Conservation (phyloP, 2,888 invertebrate species). For the Nezara viridula region DNA sequence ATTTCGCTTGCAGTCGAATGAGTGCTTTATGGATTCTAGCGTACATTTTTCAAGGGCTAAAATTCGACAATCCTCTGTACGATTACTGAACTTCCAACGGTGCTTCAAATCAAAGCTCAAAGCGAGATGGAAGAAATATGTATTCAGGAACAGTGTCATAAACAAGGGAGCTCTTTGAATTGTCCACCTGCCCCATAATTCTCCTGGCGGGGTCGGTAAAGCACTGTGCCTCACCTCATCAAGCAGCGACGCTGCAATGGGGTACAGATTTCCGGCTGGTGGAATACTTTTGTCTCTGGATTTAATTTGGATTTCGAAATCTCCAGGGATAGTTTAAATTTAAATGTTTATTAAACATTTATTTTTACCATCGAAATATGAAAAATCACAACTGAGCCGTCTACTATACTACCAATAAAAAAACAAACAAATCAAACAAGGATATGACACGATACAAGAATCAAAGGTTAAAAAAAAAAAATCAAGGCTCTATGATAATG, state of each 20-base stretch:
- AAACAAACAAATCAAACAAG: too few species aligned
- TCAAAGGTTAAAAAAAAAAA: too few species aligned
- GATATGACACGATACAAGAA: too few species aligned
- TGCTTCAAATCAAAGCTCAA: neutral
- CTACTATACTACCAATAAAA: too few species aligned
- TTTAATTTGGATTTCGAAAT: neutral
- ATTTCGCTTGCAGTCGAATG: neutral
- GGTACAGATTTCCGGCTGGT: neutral
- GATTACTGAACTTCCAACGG: neutral
- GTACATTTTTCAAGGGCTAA: neutral
- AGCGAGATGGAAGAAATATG: conserved; percentile 10
- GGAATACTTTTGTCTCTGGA: neutral
- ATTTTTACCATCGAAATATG: too few species aligned
- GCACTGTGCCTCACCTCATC: neutral
- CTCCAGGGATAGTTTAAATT: neutral
- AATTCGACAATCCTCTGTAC: neutral
- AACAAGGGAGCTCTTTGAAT: conserved; percentile 23
- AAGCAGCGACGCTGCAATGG: neutral
- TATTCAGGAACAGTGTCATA: conserved; percentile 21
- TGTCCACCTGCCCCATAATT: conserved; percentile 14
- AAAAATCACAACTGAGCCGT: too few species aligned
- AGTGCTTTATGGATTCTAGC: neutral
- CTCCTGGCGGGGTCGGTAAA: neutral
- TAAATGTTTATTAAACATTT: neutral
- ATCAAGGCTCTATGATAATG: neutral